Evolutionary conservation across 2,888 invertebrate genomes (phyloP).

Genomic region (Drosophila nigricruria): DNA sequence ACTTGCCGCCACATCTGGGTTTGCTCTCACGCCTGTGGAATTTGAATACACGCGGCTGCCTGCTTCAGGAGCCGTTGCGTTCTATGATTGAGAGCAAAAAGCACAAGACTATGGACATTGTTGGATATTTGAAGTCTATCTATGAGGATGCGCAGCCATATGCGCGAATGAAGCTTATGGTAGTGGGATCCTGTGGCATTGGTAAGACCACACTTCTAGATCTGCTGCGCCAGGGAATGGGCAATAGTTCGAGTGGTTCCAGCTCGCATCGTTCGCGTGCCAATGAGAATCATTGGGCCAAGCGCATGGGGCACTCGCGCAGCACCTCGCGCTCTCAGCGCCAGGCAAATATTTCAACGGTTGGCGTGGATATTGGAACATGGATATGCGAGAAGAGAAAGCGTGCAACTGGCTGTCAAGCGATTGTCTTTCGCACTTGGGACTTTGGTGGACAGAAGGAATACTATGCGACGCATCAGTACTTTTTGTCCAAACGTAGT

Average conservation of each 20-base stretch:
- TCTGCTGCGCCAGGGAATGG: slow-evolving; percentile 94
- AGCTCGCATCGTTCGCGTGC: slow-evolving; percentile 89
- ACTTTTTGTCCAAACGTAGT: slow-evolving; percentile 97
- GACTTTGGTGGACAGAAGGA: slow-evolving; percentile 99
- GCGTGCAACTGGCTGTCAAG: slow-evolving; percentile 90
- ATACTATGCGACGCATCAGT: slow-evolving; percentile 99
- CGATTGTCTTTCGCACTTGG: slow-evolving; percentile 98
- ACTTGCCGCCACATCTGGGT: slow-evolving; percentile 98
- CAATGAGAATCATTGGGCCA: slow-evolving; percentile 94
- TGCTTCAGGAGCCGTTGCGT: slow-evolving; percentile 93
- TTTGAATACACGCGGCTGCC: slow-evolving; percentile 95
- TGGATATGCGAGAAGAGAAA: slow-evolving; percentile 96
- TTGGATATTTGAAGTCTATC: slow-evolving; percentile 94
- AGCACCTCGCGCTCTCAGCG: slow-evolving; percentile 91
- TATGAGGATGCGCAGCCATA: slow-evolving; percentile 96
- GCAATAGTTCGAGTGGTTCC: slow-evolving; percentile 50
- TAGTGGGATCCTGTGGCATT: slow-evolving; percentile 95
- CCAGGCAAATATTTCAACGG: slow-evolving; percentile 94
- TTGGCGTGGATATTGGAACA: slow-evolving; percentile 98
- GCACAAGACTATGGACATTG: slow-evolving; percentile 97
- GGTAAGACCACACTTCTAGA: slow-evolving; percentile 96
- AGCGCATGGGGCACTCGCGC: slow-evolving; percentile 96
- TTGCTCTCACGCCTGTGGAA: slow-evolving; percentile 98
- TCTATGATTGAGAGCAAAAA: slow-evolving; percentile 96
- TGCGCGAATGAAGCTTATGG: slow-evolving; percentile 97